phyloP scores from a whole-genome alignment of 2,888 invertebrate species.

The Amphipoea oculea region DNA sequence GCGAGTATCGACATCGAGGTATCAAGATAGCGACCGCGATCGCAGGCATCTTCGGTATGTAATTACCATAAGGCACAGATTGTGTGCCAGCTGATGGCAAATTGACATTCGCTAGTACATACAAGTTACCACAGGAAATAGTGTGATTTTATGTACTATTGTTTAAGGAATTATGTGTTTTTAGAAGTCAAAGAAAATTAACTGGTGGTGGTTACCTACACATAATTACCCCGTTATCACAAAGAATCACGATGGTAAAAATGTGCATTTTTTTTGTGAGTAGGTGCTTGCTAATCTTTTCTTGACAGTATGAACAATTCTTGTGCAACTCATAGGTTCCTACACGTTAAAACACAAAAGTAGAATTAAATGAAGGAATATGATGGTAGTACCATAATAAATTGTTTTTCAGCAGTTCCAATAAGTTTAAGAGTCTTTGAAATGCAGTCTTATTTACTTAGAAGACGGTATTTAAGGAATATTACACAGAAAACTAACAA shows the following conservation, averaged over 20 bases:
- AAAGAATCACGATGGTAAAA: not conserved
- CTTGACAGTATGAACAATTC: not conserved
- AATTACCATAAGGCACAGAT: slow-evolving; percentile 21
- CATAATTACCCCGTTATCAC: not conserved
- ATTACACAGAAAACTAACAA: not conserved
- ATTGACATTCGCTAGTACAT: slow-evolving; percentile 17
- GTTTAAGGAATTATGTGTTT: not conserved
- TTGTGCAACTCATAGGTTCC: not conserved
- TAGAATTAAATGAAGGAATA: too few relatives aligned
- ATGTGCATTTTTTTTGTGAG: too few relatives aligned
- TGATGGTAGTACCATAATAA: too few relatives aligned
- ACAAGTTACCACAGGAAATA: not conserved
- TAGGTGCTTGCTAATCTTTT: not conserved
- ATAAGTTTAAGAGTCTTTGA: not conserved
- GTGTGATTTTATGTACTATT: not conserved
- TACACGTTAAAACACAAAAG: not conserved
- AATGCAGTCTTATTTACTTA: not conserved
- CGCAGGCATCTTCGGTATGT: too few relatives aligned
- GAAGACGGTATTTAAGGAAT: not conserved
- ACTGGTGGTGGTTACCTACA: not conserved
- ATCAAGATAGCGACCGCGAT: too few relatives aligned
- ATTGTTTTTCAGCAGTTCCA: too few relatives aligned
- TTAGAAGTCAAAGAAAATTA: not conserved
- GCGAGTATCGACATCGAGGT: not conserved
- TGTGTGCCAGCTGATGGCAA: slow-evolving; percentile 18